Base-by-base conservation (phyloP, 2,113 vertebrate genomes). In the Salvelinus sp. region DNA sequence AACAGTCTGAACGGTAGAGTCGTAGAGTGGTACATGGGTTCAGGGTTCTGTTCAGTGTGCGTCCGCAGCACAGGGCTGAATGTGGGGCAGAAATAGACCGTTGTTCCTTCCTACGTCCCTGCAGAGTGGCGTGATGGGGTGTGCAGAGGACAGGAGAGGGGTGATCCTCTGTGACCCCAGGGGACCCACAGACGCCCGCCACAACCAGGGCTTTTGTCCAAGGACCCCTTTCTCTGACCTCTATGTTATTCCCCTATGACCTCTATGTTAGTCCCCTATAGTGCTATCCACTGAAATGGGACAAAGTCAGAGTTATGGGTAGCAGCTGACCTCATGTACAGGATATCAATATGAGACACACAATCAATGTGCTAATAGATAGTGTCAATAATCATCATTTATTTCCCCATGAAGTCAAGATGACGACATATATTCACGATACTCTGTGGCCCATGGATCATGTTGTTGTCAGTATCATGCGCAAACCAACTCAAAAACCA, bases 61-160 rank as follows among this genome's bases (percentile, higher is more conserved):
- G 2, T 44, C 38, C 38, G 38, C 38, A 44, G 9, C 9, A 44
- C 38, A 44, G 38, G 9, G 1, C 38, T 44, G 38, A 88, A 88
- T 88, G 92, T 93, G 20, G 88, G 90, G 89, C 86, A 92, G 91
- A 90, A 83, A 70, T 84, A 83, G 80, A 73, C 85, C 86, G 93
- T 95, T 94, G 91, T 91, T 86, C 91, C 30, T 67, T 44, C 10
- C 48, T 48, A 6, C 72, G 70, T 88, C 88, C 93, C 82, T 86
- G 82, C 75, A 82, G 88, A 89, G 86, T 44, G 7, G 38, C 38
- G 38, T 44, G 38, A 44, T 44, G 38, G 38, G 38, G 9, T 44
- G 38, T 44, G 38, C 38, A 44, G 9, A 44, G 38, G 38, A 44
- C 7, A 44, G 38, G 82, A 74, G n/a, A 44, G 38, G 78, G 81